Evolutionary conservation across 2,888 invertebrate genomes (phyloP), one percentile per base, ranked within the genome.

Genomic region (Diarsia brunnea): DNA sequence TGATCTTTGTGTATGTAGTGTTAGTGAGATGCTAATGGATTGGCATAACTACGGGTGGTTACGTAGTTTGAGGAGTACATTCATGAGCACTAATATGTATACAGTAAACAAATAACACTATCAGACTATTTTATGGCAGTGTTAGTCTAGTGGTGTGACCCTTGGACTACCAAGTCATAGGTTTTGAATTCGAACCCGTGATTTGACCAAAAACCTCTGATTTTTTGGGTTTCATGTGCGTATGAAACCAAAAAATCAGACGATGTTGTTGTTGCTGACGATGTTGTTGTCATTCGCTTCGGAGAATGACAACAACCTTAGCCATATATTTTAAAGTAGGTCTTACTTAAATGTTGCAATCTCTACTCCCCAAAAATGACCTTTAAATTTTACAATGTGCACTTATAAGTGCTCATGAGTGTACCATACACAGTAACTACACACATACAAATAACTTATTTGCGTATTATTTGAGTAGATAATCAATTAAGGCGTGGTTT

Each of bases 11-110:
- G 58, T 58, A 58, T 58, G 27, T 53, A 51, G 51, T 60, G 68
- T 75, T 65, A 53, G 61, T 55, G 21, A 65, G 75, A 55, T 63
- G 81, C 73, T 84, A 81, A 81, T 83, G 68, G 67, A 38, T 81
- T 73, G 51, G 31, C 24, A 38, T 76, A 61, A 84, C 76, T 71
- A 60, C 47, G 45, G n/a, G 31, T 19, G 31, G 68, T 79, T 72
- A 75, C 63, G 72, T 75, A 79, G 73, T 27, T 55, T 51, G 11
- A 72, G 51, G 10, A n/a, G 51, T 70, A 72, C 43, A 19, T 4
- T 63, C n/a, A 45, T 7, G 63, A 31, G 14, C 8, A 43, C n/a
- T 63, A 10, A 63, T 63, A 43, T 63, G 43, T 63, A 16, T 14
- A 61, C 38, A 60, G 4, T 55, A 24, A n/a, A n/a, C n/a, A n/a